Evolutionary conservation across 2,797 vertebrate species (phyloP), one percentile per base, ranked within the genome.

Genomic region (Fistularia commersonii): DNA sequence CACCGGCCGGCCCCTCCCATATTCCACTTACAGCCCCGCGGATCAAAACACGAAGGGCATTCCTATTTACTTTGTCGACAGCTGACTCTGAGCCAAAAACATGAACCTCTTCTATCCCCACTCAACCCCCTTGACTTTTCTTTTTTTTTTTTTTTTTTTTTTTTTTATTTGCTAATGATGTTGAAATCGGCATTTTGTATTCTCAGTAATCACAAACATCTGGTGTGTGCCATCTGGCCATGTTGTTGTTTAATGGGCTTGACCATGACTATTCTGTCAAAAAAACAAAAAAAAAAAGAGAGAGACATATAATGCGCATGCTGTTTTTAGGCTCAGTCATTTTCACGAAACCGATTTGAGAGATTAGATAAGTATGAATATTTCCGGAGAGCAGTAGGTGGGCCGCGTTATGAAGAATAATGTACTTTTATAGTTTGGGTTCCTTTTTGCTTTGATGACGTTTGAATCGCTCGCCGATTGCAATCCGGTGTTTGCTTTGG

Each of bases 181-280:
- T 56, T 82, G 69, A 80, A 87, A 88, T 83, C 57, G 35, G 47
- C 64, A 82, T 85, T 88, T 88, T 74, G 64, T 66, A 75, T 88
- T 88, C 83, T 79, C 74, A 45, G 80, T 84, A 84, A 88, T 88
- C 80, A 84, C 34, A 39, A 86, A 88, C 89, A 90, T 89, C 86
- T 89, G 88, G 76, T 63, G 61, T 11, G 11, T 34, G 48, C 83
- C 86, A 89, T 87, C 86, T 90, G 88, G 53, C 51, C 53, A 41
- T 64, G 56, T 55, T 69, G 69, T 63, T 74, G 52, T 80, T 71
- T 72, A 70, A 68, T 69, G 63, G 72, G 70, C 51, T 77, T 73
- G 60, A 76, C 72, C 78, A 72, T 73, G 67, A 83, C 73, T 66
- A 71, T 47, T 65, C 68, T 56, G 11, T 6, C 1, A 8, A n/a